These are phyloP conservation scores for Dynastes grantii DNA, from an alignment of 2,888 invertebrate species.

Conservation along the genomic window DNA sequence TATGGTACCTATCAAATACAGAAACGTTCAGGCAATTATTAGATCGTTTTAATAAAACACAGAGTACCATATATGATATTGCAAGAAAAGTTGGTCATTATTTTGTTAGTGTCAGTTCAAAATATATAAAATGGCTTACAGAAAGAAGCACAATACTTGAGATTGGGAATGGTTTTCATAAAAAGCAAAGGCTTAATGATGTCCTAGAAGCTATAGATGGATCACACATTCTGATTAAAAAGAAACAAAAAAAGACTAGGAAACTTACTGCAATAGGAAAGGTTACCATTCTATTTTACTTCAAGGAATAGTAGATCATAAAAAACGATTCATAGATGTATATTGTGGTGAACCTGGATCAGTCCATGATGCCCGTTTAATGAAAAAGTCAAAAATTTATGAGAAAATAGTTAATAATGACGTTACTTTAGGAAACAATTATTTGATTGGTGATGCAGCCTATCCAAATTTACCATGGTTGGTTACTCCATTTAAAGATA, in stretches of 20 bases:
- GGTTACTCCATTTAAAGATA: background rate
- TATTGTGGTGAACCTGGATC: background rate
- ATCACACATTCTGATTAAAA: background rate
- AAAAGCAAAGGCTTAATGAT: too few relatives aligned
- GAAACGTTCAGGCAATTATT: background rate
- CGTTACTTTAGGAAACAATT: background rate
- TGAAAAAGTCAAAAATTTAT: background rate
- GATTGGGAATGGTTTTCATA: background rate
- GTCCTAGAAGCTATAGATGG: too few relatives aligned
- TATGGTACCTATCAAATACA: slow-evolving; percentile 15
- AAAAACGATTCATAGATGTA: background rate
- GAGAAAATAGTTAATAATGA: background rate
- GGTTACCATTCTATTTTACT: too few relatives aligned
- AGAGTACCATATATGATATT: background rate
- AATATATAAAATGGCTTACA: background rate
- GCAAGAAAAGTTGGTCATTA: background rate
- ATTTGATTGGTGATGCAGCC: background rate
- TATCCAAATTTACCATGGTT: background rate
- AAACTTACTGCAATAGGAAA: background rate
- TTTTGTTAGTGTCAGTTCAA: background rate
- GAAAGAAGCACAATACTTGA: background rate
- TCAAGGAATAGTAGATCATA: background rate
- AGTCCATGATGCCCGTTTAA: background rate
- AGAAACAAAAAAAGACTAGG: background rate
- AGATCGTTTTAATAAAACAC: background rate